Conservation (phyloP, 2,888 invertebrate genomes). For the Caenorhabditis plicata region DNA sequence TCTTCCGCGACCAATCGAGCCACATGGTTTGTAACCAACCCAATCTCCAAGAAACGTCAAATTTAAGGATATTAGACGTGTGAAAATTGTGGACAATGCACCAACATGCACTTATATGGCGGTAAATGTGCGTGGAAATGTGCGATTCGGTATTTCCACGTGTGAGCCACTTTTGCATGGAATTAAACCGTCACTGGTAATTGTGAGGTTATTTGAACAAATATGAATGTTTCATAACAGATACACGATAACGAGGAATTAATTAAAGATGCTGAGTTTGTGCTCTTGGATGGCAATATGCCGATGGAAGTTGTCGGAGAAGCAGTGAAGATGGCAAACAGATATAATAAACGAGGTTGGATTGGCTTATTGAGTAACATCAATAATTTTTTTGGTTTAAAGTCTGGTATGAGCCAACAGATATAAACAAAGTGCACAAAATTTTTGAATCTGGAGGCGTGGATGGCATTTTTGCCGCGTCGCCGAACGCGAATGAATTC, state of each 20-base stretch:
- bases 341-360: conserved; percentile 33
- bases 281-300: conserved; percentile 84
- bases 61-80: conserved; percentile 28
- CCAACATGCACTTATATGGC: conserved; percentile 53
- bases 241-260: conserved; percentile 72
- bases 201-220: background rate
- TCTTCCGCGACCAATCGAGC: conserved; percentile 23
- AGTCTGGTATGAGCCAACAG: conserved; percentile 70
- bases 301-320: conserved; percentile 73
- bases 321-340: conserved; percentile 39
- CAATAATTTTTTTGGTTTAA: conserved; percentile 25
- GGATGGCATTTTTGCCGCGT: conserved; percentile 30
- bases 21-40: conserved; percentile 27
- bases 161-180: conserved; percentile 38
- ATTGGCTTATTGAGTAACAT: background rate
- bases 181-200: conserved; percentile 46
- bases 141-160: conserved; percentile 46
- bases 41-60: background rate
- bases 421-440: conserved; percentile 66
- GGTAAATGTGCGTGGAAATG: conserved; percentile 49
- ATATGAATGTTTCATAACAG: conserved; percentile 66
- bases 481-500: conserved; percentile 53
- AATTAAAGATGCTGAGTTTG: conserved; percentile 74
- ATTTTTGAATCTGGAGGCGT: conserved; percentile 58
- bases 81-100: conserved; percentile 10